Conservation (phyloP, 2,888 invertebrate species). For the Cecidostiba fungosa region DNA sequence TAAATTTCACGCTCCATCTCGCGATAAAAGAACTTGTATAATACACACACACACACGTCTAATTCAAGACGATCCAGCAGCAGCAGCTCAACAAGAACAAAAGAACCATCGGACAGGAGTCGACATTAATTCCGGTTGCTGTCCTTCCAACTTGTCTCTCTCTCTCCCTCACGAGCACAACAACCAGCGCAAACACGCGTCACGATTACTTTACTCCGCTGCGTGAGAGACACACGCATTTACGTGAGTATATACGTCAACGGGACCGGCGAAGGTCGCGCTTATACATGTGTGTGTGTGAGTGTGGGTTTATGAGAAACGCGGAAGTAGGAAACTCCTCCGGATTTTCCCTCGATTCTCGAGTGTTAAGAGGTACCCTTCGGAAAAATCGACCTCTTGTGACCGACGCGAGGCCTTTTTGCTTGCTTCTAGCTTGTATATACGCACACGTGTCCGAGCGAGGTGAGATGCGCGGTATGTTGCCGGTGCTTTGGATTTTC, state of each 20-base stretch:
- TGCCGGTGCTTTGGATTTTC: background rate
- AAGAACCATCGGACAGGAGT: background rate
- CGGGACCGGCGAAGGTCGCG: conserved; percentile 52
- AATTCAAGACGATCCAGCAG: background rate
- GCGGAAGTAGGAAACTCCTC: conserved; percentile 57
- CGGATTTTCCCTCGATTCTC: conserved; percentile 29
- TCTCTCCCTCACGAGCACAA: background rate
- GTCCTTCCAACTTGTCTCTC: background rate
- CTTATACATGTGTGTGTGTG: background rate
- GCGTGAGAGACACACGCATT: background rate
- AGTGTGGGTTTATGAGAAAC: conserved; percentile 33
- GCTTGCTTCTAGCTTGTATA: no score
- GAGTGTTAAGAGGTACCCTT: background rate
- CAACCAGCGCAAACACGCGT: background rate
- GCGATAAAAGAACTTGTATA: background rate
- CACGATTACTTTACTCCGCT: background rate
- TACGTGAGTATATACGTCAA: conserved; percentile 10
- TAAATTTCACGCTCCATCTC: background rate
- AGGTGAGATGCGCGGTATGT: background rate
- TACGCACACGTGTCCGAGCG: background rate
- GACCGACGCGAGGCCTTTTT: background rate
- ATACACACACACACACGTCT: background rate
- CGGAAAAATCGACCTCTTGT: conserved; percentile 11
- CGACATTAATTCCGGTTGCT: background rate
- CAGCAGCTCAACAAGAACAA: background rate